Evolutionary conservation across 2,797 vertebrate genomes (phyloP).

Genomic region (Otolemur crassicaudatus): DNA sequence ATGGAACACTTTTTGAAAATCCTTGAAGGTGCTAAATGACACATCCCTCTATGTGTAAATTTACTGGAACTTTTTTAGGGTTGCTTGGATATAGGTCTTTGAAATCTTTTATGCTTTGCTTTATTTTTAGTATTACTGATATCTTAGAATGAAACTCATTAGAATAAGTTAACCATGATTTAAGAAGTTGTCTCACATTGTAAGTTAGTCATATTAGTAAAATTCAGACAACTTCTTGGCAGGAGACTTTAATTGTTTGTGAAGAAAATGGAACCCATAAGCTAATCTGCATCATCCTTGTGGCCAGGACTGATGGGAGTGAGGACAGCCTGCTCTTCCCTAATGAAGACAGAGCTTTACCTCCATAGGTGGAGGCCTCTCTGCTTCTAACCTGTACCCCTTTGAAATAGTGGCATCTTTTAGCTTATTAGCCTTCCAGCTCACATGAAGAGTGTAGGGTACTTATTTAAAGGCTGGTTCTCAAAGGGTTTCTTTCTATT

Average conservation of each 20-base stretch:
- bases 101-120: conserved; percentile 42
- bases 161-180: not conserved
- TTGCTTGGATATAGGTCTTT: conserved; percentile 1
- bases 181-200: not conserved
- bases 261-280: not conserved
- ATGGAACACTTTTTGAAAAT: not conserved
- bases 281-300: not conserved
- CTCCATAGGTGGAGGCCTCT: not conserved
- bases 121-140: conserved; percentile 37
- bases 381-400: not conserved
- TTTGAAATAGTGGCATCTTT: not conserved
- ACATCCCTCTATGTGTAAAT: not conserved
- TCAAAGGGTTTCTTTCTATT: not conserved
- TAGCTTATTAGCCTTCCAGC: not conserved
- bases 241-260: not conserved
- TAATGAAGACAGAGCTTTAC: rapidly evolving
- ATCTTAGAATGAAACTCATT: not conserved
- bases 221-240: not conserved
- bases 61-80: conserved; percentile 19
- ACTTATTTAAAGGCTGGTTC: not conserved
- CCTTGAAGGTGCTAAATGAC: conserved; percentile 30
- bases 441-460: not conserved
- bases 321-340: not conserved
- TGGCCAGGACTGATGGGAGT: not conserved
- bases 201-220: not conserved